Base-by-base conservation (phyloP, 2,888 invertebrate genomes). In the Sturmia bella region DNA sequence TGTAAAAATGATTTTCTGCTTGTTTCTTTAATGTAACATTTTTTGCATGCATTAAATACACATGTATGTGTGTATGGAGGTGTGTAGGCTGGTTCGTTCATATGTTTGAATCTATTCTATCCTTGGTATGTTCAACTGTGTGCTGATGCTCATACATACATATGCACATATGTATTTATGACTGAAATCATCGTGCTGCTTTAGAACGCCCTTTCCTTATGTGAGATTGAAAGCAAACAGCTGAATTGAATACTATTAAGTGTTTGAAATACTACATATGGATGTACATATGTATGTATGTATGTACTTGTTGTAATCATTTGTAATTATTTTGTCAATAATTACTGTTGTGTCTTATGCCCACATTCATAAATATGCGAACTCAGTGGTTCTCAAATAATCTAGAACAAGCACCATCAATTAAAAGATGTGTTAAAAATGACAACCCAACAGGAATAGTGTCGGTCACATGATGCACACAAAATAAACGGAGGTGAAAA, bases 331-430 rank as follows among this genome's bases (percentile, higher is more conserved):
- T 88, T 89, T 84, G 88, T 88, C 87, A 88, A 88, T 89, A 89
- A 89, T 89, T 89, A 87, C 88, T 89, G 88, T 88, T 89, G 89
- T 88, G 87, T 89, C 88, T 88, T 88, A 87, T 88, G 88, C 66
- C 78, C 56, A 76, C 66, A 84, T 82, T 84, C 63, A 56, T 17
- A 59, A 75, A 56, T 19, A 50, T 5, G 7, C n/a, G 0, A 72
- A 45, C 27, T 0, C 72, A 72, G 72, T 11, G 57, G 7, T 72
- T 72, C 72, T 19, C 7, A 72, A 78, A 43, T 13, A 1, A 6
- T 24, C 39, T 39, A 7, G 32, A 3, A 32, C 32, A 7, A 32
- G 27, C 3, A 3, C 27, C 3, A 27, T 4, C 27, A 27, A 27
- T 27, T n/a, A n/a, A n/a, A n/a, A n/a, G n/a, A n/a, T n/a, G n/a